phyloP scores from a whole-genome alignment of 2,113 vertebrate genomes.

The Gallinago media region DNA sequence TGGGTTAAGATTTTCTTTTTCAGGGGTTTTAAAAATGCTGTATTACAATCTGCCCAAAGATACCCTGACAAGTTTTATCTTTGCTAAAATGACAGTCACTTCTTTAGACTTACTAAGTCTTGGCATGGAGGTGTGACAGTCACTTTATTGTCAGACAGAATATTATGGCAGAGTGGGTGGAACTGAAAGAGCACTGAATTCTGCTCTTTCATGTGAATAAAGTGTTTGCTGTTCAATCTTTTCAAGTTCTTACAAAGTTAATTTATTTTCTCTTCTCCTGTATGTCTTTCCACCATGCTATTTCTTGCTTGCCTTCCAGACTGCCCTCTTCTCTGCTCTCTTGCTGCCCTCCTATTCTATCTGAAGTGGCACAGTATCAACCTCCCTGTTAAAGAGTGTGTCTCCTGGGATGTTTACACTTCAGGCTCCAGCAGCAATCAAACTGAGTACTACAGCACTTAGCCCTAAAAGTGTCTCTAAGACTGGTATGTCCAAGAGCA shows the following conservation, averaged over 20 bases:
- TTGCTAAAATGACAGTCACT: background rate
- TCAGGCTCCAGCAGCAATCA: background rate
- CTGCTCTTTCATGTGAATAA: background rate
- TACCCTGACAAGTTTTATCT: background rate
- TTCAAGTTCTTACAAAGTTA: background rate
- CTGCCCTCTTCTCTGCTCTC: accelerated
- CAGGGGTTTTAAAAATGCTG: background rate
- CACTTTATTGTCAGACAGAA: background rate
- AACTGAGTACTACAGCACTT: background rate
- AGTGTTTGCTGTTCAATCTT: background rate
- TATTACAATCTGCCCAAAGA: background rate
- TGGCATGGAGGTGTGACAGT: background rate
- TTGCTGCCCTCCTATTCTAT: background rate
- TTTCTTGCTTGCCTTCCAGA: background rate
- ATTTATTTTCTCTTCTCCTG: background rate
- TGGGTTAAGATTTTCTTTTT: background rate
- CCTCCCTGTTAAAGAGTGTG: background rate
- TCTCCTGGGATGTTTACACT: background rate
- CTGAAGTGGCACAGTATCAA: background rate
- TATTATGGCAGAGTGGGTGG: background rate
- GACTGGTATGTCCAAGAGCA: background rate
- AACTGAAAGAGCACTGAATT: background rate
- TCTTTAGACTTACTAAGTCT: background rate
- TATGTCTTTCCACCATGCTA: background rate
- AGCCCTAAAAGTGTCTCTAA: background rate